Evolutionary conservation across 1,140 invertebrate genomes (phyloP).

Genomic region (Monomorium pharaonis): DNA sequence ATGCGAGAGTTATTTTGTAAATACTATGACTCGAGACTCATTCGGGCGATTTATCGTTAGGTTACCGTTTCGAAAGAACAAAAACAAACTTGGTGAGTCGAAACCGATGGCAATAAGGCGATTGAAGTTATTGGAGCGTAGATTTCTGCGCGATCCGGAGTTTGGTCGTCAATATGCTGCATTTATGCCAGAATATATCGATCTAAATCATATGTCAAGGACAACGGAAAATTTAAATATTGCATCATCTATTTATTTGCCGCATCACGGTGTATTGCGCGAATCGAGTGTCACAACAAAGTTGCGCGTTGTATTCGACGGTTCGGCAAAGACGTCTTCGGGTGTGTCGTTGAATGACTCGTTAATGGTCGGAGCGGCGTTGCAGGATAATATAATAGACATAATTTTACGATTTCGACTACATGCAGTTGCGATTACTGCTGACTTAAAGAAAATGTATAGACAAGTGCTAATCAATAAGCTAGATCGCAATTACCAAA

Average conservation of each 20-base stretch:
- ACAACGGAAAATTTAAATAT: no score
- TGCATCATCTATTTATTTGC: not conserved
- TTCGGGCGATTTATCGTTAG: no score
- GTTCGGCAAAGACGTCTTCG: not conserved
- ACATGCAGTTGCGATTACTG: not conserved
- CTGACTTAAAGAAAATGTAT: slow-evolving; percentile 38
- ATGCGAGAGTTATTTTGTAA: no score
- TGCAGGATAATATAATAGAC: slow-evolving; percentile 37
- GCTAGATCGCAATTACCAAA: not conserved
- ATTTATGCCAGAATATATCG: no score
- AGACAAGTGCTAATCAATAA: not conserved
- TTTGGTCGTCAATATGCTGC: no score
- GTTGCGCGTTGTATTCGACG: slow-evolving; percentile 15
- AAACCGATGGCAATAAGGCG: no score
- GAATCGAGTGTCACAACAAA: not conserved
- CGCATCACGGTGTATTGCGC: not conserved
- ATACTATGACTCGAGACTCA: no score
- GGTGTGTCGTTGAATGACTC: not conserved
- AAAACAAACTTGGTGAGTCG: no score
- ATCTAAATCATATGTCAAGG: no score
- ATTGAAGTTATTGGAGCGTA: no score
- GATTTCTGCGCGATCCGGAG: no score
- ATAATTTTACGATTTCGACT: slow-evolving; percentile 48
- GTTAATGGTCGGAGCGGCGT: not conserved
- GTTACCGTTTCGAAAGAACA: no score